These are phyloP conservation scores for Ferrisia virgata DNA, from an alignment of 2,888 invertebrate species.

Conservation along the genomic window DNA sequence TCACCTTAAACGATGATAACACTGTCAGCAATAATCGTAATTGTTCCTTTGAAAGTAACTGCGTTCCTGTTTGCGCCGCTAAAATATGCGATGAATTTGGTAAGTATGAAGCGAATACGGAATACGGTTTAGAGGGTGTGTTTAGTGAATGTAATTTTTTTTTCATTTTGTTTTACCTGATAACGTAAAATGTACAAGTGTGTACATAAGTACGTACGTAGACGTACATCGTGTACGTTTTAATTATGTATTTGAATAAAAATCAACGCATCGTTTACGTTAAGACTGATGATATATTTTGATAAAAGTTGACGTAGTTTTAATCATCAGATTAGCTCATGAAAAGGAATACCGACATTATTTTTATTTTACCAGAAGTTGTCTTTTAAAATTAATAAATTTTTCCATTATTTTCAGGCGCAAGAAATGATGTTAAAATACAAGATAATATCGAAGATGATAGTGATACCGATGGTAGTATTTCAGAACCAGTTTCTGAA, in stretches of 20 bases:
- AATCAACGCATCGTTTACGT: not conserved
- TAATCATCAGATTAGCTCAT: no score
- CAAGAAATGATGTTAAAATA: not conserved
- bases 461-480: slow-evolving; percentile 45
- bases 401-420: not conserved
- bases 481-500: slow-evolving; percentile 45
- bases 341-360: no score
- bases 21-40: not conserved
- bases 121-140: not conserved
- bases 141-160: not conserved
- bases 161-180: no score
- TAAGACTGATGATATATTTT: not conserved
- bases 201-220: not conserved
- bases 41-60: slow-evolving; percentile 29
- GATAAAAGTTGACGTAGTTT: not conserved
- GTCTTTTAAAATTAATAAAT: no score
- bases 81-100: not conserved
- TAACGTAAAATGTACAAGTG: no score
- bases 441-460: slow-evolving; percentile 43
- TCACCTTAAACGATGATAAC: not conserved
- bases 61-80: not conserved
- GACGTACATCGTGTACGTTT: not conserved
- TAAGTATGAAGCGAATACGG: not conserved
- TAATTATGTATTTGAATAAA: not conserved
- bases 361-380: no score